Conservation (phyloP, 2,113 vertebrate species). For the Alces alces region DNA sequence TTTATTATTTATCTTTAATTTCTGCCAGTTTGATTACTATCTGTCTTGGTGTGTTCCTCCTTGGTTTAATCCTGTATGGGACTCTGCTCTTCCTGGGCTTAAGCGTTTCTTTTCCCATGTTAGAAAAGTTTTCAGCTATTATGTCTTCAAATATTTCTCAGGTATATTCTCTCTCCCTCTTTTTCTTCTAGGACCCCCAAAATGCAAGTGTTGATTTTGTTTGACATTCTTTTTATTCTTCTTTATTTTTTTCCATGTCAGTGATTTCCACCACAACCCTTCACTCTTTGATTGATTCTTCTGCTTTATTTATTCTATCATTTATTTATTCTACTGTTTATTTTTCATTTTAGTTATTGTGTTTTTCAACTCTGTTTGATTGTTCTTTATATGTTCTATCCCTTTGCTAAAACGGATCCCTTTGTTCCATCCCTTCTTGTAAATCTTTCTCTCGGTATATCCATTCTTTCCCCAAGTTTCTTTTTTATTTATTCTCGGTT, state of each 20-base stretch:
- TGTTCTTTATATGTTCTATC: background rate
- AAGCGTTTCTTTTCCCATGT: background rate
- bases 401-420: background rate
- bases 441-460: too few relatives aligned
- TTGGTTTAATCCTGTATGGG: background rate
- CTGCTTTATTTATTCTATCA: background rate
- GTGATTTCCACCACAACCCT: background rate
- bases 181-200: background rate
- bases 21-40: background rate
- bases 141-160: background rate
- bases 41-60: background rate
- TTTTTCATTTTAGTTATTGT: background rate
- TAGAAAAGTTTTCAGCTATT: background rate
- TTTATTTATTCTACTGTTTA: background rate
- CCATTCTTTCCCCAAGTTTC: too few relatives aligned
- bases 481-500: too few relatives aligned
- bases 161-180: background rate
- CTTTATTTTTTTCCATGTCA: background rate
- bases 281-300: background rate
- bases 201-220: background rate
- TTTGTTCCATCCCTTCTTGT: background rate
- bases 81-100: background rate
- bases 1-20: background rate
- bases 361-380: background rate
- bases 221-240: background rate